Base-by-base conservation (phyloP, 2,113 vertebrate species). In the Rhineura floridana region DNA sequence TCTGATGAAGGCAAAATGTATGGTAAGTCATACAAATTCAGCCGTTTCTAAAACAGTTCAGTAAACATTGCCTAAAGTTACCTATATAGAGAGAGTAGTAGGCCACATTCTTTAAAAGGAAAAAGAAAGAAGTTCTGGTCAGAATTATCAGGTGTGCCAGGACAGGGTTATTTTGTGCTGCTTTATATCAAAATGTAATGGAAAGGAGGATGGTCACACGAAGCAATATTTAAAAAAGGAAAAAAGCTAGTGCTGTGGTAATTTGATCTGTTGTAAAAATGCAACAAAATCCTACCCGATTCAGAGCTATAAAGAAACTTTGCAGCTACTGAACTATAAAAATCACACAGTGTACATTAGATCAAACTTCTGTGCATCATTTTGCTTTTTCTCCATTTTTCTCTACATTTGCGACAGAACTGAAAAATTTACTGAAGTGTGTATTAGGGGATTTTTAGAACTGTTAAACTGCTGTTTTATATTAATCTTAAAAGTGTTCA, bases 1-100 rank as follows among this genome's bases (percentile, higher is more conserved):
- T 99, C 99, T 50, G 99, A 99, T 83, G 99, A 99, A 97, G 99
- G 99, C 95, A 99, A 99, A 97, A 99, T 99, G 99, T 99, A 99
- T 97, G 99, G 99, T 99, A 97, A 98, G 99, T 98, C 90, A 92
- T 87, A 77, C 79, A 67, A 84, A 23, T 93, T 85, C 78, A 59
- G 85, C 81, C 83, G 85, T 89, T 85, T 90, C 42, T 87, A 94
- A 70, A 94, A 87, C 65, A 89, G 80, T 84, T 11, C 89, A 3
- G 1, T 0, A 36, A 44, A 80, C 81, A 46, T 81, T 62, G 42
- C 36, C 36, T 46, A 44, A 46, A 87, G 81, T 79, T 48, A 48
- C 30, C 85, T 92, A 72, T 81, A 84, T 6, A 33, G 69, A 36
- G 69, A 69, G 59, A 77, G 67, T 59, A 75, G 42, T 80, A 73